Conservation (phyloP, 1,140 invertebrate genomes). For the Zaprionus kolodkinae region DNA sequence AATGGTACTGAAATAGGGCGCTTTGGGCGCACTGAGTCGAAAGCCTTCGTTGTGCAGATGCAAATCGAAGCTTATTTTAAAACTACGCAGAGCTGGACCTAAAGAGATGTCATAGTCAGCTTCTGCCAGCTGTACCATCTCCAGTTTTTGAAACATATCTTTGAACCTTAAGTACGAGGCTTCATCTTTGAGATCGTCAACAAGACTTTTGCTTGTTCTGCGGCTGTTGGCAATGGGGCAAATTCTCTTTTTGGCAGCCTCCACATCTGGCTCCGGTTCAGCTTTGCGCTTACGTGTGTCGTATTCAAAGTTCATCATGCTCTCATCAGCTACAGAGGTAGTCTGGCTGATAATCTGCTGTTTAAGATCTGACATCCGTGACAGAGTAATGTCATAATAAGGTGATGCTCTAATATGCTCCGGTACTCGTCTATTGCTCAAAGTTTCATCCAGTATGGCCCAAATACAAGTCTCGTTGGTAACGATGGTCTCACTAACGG, state of each 20-base stretch:
- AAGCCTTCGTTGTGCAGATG: constrained; percentile 76
- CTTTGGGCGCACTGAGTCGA: constrained; percentile 60
- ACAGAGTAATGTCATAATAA: constrained; percentile 31
- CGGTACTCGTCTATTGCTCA: constrained; percentile 49
- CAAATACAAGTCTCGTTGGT: constrained; percentile 67
- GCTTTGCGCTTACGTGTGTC: constrained; percentile 55
- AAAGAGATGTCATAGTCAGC: constrained; percentile 1
- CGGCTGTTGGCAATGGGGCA: constrained; percentile 16
- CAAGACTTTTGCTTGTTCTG: constrained; percentile 42
- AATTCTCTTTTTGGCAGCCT: constrained; percentile 27
- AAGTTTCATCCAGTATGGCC: constrained; percentile 51
- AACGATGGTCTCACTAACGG: not conserved
- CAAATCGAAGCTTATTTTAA: constrained; percentile 72
- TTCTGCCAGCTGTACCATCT: constrained; percentile 58
- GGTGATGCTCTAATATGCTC: constrained; percentile 44
- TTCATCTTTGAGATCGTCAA: constrained; percentile 63
- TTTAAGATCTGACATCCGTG: constrained; percentile 44
- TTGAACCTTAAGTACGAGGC: constrained; percentile 48
- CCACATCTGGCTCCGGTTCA: not conserved
- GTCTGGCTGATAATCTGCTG: constrained; percentile 44
- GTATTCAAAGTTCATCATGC: constrained; percentile 44
- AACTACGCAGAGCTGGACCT: not conserved
- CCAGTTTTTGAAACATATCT: constrained; percentile 62
- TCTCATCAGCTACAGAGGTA: not conserved
- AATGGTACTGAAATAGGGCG: constrained; percentile 64